These are phyloP conservation scores for Chunga burmeisteri DNA, from an alignment of 2,113 vertebrate species.

Conservation along the genomic window DNA sequence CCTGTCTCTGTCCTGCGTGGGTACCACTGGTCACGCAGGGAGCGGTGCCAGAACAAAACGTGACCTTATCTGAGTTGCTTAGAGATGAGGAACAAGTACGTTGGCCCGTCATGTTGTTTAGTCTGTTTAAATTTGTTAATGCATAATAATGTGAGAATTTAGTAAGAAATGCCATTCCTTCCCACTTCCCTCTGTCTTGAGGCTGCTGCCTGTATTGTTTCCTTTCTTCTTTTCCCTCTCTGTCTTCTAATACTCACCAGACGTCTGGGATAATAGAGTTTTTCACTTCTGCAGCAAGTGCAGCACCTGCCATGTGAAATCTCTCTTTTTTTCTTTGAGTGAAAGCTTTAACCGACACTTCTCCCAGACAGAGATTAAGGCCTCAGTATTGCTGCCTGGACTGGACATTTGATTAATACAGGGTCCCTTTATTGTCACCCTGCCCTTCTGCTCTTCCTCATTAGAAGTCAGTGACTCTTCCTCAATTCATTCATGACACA, in stretches of 20 bases:
- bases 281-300: neutral
- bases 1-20: neutral
- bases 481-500: neutral
- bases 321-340: neutral
- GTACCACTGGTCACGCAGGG: accelerated
- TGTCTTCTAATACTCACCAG: neutral
- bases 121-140: neutral
- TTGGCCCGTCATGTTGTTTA: neutral
- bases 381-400: neutral
- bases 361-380: slow-evolving; percentile 24
- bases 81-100: neutral
- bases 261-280: neutral
- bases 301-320: slow-evolving; percentile 22
- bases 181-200: neutral
- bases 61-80: neutral
- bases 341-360: neutral
- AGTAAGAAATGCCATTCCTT: neutral
- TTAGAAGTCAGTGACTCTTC: slow-evolving; percentile 50
- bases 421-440: neutral
- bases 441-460: slow-evolving; percentile 27
- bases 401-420: slow-evolving; percentile 2
- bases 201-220: neutral
- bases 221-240: neutral
- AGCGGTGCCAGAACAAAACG: neutral
- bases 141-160: neutral